phyloP scores from a whole-genome alignment of 2,888 invertebrate species.

The Bombylius discolor region DNA sequence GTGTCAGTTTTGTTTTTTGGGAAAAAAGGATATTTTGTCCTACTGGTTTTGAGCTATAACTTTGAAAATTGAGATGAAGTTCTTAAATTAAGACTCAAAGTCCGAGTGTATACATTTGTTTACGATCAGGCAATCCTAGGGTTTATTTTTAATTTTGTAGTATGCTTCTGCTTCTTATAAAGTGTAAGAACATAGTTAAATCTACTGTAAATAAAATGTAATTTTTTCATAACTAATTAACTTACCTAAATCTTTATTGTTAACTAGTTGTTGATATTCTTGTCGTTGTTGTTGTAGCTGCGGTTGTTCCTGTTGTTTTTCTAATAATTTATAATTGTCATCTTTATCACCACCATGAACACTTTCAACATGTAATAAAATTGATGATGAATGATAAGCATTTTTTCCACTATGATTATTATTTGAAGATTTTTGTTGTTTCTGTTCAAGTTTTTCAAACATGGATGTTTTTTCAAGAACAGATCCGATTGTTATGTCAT shows the following conservation, averaged over 20 bases:
- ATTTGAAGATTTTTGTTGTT: slow-evolving; percentile 9
- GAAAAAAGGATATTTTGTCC: too few relatives aligned
- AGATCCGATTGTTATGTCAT: slow-evolving; percentile 34
- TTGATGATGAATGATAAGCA: slow-evolving; percentile 5
- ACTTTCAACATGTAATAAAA: slow-evolving; percentile 14
- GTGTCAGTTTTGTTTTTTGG: too few relatives aligned
- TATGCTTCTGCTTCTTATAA: too few relatives aligned
- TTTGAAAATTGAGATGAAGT: too few relatives aligned
- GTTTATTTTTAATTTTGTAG: too few relatives aligned
- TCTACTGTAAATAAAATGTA: too few relatives aligned
- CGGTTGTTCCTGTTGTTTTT: not conserved
- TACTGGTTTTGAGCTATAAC: too few relatives aligned
- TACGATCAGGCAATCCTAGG: too few relatives aligned
- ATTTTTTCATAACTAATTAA: too few relatives aligned
- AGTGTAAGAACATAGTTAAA: too few relatives aligned
- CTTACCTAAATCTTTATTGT: slow-evolving; percentile 21
- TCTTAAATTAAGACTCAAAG: too few relatives aligned
- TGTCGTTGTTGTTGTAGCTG: not conserved
- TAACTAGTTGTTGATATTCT: slow-evolving; percentile 6
- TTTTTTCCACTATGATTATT: slow-evolving; percentile 15
- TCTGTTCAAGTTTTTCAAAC: slow-evolving; percentile 25
- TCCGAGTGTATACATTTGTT: too few relatives aligned
- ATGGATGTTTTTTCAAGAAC: slow-evolving; percentile 37
- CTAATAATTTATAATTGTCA: slow-evolving; percentile 14
- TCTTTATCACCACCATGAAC: slow-evolving; percentile 18